These are phyloP conservation scores for Podotricha telesiphe DNA, from an alignment of 2,888 invertebrate genomes.

Conservation along the genomic window DNA sequence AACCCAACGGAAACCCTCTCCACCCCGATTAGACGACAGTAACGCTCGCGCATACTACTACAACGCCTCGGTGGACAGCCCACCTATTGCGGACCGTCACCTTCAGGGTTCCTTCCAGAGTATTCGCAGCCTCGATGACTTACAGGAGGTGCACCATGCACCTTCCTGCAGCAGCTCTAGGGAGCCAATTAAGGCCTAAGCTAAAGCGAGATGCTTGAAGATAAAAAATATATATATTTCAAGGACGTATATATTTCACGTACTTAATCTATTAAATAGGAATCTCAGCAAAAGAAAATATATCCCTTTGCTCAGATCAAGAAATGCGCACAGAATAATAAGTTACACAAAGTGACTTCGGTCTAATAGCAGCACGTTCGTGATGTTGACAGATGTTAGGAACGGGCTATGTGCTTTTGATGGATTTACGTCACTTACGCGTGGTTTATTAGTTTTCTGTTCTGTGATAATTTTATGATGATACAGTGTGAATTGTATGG, in stretches of 20 bases:
- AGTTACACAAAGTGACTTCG: slow-evolving; percentile 22
- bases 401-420: slow-evolving; percentile 27
- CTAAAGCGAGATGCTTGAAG: no score
- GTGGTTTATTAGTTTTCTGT: slow-evolving; percentile 13
- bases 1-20: no score
- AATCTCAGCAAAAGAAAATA: slow-evolving; percentile 16
- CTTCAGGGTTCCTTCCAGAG: no score
- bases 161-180: no score
- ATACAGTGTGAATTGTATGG: neutral
- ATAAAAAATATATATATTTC: neutral
- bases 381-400: slow-evolving; percentile 26
- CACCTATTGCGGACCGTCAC: no score
- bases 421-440: slow-evolving; percentile 23
- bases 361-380: slow-evolving; percentile 23
- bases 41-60: no score
- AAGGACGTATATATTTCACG: slow-evolving; percentile 9
- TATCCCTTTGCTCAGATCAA: slow-evolving; percentile 11
- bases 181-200: no score
- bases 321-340: slow-evolving; percentile 27
- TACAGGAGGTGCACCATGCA: no score
- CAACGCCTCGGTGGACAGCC: no score
- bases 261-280: slow-evolving; percentile 17
- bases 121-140: no score
- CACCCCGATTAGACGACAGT: no score
- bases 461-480: slow-evolving; percentile 17